Evolutionary conservation across 2,797 vertebrate species (phyloP).

Genomic region (Myotis daubentonii): DNA sequence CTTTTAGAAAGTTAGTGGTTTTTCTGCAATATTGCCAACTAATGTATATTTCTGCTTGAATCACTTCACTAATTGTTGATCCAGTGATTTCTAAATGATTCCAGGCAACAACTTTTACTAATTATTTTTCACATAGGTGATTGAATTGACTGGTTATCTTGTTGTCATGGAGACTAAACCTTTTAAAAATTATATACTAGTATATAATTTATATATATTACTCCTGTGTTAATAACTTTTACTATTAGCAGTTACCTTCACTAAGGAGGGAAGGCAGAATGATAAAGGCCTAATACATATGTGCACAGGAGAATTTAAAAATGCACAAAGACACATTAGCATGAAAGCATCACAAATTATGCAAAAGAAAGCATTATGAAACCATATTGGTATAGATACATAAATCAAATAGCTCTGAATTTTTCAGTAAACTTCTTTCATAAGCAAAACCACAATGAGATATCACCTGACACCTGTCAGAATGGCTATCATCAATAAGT

Average conservation of each 20-base stretch:
- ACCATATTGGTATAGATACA: not conserved
- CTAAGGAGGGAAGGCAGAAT: not conserved
- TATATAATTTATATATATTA: not conserved
- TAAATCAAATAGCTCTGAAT: constrained; percentile 48
- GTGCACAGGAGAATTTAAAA: constrained; percentile 34
- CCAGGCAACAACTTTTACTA: not conserved
- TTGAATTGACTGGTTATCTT: not conserved
- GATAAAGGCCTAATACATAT: constrained; percentile 5
- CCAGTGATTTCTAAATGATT: not conserved
- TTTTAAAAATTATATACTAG: not conserved
- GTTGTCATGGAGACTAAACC: not conserved
- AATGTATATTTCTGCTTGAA: not conserved
- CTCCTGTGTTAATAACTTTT: not conserved
- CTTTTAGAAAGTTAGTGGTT: constrained; percentile 3
- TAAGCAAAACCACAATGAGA: not conserved
- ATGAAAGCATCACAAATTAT: constrained; percentile 8
- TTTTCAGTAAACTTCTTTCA: constrained; percentile 29
- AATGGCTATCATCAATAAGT: not conserved
- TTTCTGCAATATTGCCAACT: not conserved
- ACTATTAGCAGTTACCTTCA: constrained; percentile 14
- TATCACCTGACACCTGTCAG: not conserved
- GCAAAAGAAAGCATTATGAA: constrained; percentile 45
- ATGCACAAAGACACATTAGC: constrained; percentile 7
- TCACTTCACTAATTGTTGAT: not conserved
- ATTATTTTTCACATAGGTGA: constrained; percentile 29